Conservation (phyloP, 2,797 vertebrate species). For the Lepidocolaptes lacrymiger region DNA sequence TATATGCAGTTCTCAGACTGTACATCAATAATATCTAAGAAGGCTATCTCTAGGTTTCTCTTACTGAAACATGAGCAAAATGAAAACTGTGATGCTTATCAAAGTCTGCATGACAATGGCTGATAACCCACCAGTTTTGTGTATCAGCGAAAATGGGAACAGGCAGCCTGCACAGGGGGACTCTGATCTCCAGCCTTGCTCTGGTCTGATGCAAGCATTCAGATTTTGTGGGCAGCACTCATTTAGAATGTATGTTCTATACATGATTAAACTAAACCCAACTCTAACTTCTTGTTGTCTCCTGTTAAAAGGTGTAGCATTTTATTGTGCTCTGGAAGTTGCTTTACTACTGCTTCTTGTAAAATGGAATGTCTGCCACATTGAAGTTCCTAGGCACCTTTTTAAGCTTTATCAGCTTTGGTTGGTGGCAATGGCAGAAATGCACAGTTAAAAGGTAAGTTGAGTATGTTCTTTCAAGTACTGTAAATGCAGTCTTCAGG, state of each 20-base stretch:
- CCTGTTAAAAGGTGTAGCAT: background rate
- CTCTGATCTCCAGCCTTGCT: background rate
- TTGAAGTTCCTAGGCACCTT: background rate
- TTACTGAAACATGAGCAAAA: background rate
- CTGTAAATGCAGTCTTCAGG: background rate
- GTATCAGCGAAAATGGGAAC: background rate
- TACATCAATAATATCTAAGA: slow-evolving; percentile 66
- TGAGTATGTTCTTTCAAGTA: background rate
- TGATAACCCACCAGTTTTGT: background rate
- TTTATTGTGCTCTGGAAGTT: background rate
- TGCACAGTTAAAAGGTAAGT: background rate
- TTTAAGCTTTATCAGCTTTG: background rate
- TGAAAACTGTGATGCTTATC: background rate
- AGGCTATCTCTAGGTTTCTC: background rate
- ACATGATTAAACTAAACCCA: background rate
- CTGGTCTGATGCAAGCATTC: background rate
- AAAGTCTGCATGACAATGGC: background rate
- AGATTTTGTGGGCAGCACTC: background rate
- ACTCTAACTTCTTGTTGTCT: background rate
- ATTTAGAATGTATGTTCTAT: background rate
- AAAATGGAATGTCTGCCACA: background rate
- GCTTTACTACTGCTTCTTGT: background rate
- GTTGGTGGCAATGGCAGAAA: background rate
- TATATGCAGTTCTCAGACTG: slow-evolving; percentile 47
- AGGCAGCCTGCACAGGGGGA: background rate